Base-by-base conservation (phyloP, 2,888 invertebrate species). In the Bembecia ichneumoniformis region DNA sequence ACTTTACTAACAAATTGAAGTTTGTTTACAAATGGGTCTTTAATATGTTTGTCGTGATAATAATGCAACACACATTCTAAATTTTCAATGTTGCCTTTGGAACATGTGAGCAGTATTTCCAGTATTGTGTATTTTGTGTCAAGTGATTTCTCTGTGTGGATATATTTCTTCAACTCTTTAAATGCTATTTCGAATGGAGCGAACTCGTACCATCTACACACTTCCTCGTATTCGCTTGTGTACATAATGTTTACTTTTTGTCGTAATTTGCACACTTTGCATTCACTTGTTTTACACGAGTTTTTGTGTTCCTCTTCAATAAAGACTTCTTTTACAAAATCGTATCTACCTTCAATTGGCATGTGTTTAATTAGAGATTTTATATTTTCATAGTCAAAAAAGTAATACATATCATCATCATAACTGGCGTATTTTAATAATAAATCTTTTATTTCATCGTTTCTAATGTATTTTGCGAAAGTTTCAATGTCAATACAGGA, bases 161-260 rank as follows among this genome's bases (percentile, higher is more conserved):
- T 70, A 3, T 71, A 48, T 55, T 74, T 74, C 50, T 69, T 74
- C 13, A 82, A 54, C 50, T 75, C 73, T 10, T 52, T 48, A 55
- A 80, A 74, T 11, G 82, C 80, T 3, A 55, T 56, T 49, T 66
- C 59, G 56, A 82, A 82, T 35, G 71, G 64, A 2, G 77, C 74
- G 56, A 69, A 75, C 36, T 58, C 58, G 52, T 79, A 82, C 78
- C 79, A 82, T 9, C 40, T n/a, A 3, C 40, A 14, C 5, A 40
- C 7, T 3, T 40, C n/a, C 13, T n/a, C 40, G 5, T 11, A 13
- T 13, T 40, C 14, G 40, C 13, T 40, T 3, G n/a, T 2, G 14
- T n/a, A 13, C 11, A 0, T 13, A n/a, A 11, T 5, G 3, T 13
- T 13, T 10, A 40, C 3, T 13, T 13, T 14, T 5, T 13, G n/a